Conservation (phyloP, 2,797 vertebrate species). For the Hipposideros larvatus region DNA sequence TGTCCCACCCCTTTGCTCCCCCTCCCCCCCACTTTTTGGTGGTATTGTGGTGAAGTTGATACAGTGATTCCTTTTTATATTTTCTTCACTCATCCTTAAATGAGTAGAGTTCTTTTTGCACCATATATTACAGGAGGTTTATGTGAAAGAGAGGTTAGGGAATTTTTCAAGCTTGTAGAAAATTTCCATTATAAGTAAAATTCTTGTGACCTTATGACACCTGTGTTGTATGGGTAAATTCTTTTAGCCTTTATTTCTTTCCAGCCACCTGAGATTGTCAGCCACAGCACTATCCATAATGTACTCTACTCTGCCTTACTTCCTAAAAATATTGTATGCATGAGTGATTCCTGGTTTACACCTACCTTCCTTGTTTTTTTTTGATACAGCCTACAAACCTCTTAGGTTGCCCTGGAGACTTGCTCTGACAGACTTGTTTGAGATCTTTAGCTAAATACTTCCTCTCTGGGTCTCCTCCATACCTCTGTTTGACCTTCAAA, state of each 20-base stretch:
- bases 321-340: not conserved
- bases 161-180: conserved; percentile 10
- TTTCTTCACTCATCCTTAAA: not conserved
- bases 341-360: not conserved
- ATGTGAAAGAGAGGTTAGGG: not conserved
- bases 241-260: conserved; percentile 31
- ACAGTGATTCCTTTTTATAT: not conserved
- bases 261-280: not conserved
- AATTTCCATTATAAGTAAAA: conserved; percentile 28
- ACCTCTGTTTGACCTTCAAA: not conserved
- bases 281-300: not conserved
- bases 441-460: not conserved
- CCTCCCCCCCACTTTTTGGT: not conserved
- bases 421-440: not conserved
- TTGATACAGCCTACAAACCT: not conserved
- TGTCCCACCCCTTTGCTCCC: rapidly evolving
- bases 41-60: not conserved
- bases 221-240: not conserved
- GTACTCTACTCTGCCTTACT: not conserved
- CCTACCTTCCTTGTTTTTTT: not conserved
- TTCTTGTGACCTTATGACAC: not conserved
- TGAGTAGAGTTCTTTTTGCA: not conserved
- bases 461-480: not conserved
- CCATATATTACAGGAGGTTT: not conserved
- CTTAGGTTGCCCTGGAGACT: not conserved